A percentile compares a stretch with the other conserved stretches of the same genome.
These are phyloP conservation scores for Camponotus vicinus DNA, from an alignment of 1,140 invertebrate genomes.

Conservation along the genomic window DNA sequence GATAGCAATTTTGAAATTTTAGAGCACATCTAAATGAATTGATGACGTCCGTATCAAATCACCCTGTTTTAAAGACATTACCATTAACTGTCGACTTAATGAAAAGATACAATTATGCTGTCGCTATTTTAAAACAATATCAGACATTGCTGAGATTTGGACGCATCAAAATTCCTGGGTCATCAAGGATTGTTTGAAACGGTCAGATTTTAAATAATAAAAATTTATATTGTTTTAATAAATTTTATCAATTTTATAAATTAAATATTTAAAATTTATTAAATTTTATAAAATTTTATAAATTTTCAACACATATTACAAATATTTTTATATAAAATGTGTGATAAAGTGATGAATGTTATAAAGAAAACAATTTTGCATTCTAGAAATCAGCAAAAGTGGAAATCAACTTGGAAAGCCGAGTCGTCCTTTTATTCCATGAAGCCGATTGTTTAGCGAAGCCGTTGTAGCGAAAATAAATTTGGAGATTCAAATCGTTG, in stretches of 20 bases:
- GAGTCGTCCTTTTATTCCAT: slow-evolving; percentile 91
- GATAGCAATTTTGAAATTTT: not conserved
- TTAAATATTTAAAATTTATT: not conserved
- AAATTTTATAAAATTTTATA: too few relatives aligned
- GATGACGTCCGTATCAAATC: slow-evolving; percentile 90
- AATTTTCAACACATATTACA: too few relatives aligned
- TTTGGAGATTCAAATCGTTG: slow-evolving; percentile 94
- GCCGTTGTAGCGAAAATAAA: too few relatives aligned
- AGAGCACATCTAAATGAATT: slow-evolving; percentile 92
- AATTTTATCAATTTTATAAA: not conserved
- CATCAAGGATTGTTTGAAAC: slow-evolving; percentile 83
- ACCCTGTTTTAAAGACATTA: slow-evolving; percentile 90
- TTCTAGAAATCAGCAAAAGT: slow-evolving; percentile 87
- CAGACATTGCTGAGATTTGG: slow-evolving; percentile 93
- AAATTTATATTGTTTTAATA: not conserved
- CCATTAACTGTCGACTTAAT: slow-evolving; percentile 90
- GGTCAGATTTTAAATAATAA: slow-evolving; percentile 63
- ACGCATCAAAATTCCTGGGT: slow-evolving; percentile 92
- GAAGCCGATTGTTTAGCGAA: slow-evolving; percentile 95
- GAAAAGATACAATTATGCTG: slow-evolving; percentile 90
- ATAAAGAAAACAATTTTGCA: not conserved
- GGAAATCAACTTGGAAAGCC: slow-evolving; percentile 91
- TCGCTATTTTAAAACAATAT: slow-evolving; percentile 89
- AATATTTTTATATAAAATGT: slow-evolving; percentile 28
- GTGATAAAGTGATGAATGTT: slow-evolving; percentile 9